Evolutionary conservation across 2,888 invertebrate genomes (phyloP), one percentile per base, ranked within the genome.

Genomic region (Acanthosepion pharaonis): DNA sequence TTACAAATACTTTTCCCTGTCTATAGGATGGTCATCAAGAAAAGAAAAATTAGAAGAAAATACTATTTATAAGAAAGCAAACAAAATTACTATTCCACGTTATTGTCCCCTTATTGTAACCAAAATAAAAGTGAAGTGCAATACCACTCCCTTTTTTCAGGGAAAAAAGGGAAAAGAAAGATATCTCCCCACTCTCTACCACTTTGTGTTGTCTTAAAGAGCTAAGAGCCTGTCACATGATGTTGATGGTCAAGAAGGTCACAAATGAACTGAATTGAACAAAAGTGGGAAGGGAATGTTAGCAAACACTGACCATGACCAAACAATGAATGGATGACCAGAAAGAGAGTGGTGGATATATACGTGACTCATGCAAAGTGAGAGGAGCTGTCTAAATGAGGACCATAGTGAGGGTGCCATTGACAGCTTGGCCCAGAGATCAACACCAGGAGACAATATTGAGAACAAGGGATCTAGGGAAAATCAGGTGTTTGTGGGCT

Each of bases 381-480:
- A 33, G 78, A 15, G n/a, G 33, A 33, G 15, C 78, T 15, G 15
- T 78, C n/a, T 11, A 33, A 78, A 78, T 78, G 15, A 78, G n/a
- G 78, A 78, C 78, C 78, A 78, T 11, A n/a, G 11, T 78, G 78
- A 78, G 78, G 78, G 78, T 78, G 78, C 78, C 15, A 78, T 15
- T 78, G 78, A 78, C n/a, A 78, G 78, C 78, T 78, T n/a, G 78
- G 78, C n/a, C 78, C 78, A 78, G 78, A n/a, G n/a, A 78, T n/a
- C 78, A 78, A n/a, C 9, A 78, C n/a, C 78, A 33, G 78, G 78
- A 78, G 33, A 78, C 78, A 78, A 78, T 78, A 78, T 78, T 18
- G 18, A 18, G 78, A 78, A 78, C n/a, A 33, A 78, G 78, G 78
- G 78, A 78, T n/a, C 23, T n/a, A 18, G 3, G n/a, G n/a, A n/a